phyloP scores from a whole-genome alignment of 2,113 vertebrate genomes.

The Rhea pennata region DNA sequence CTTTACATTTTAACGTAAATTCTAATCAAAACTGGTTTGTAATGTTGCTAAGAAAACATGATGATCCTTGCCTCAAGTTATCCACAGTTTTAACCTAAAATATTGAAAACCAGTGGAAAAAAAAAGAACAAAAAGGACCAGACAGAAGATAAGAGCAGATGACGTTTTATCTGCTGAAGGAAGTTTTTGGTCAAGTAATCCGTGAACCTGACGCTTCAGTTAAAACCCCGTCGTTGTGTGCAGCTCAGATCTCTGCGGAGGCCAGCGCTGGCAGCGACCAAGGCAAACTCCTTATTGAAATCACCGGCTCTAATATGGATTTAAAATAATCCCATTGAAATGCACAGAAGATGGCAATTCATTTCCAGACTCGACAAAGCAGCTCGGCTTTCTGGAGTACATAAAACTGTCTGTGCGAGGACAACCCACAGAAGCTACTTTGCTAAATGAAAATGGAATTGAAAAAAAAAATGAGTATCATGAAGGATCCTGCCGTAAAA shows the following conservation, averaged over 20 bases:
- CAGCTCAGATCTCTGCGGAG: accelerated
- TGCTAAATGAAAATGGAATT: constrained; percentile 37
- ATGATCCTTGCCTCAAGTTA: background rate
- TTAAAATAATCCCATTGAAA: background rate
- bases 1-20: background rate
- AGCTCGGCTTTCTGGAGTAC: background rate
- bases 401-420: constrained; percentile 7
- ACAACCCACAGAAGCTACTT: constrained; percentile 31
- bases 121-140: background rate
- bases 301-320: background rate
- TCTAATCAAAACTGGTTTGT: background rate
- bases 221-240: background rate
- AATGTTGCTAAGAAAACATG: background rate
- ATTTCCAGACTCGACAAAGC: background rate
- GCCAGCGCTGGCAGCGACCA: background rate
- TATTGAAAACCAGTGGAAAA: background rate
- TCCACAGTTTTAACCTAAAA: background rate
- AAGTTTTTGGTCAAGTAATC: background rate
- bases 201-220: background rate
- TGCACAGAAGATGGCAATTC: background rate
- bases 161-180: background rate
- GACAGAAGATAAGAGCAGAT: background rate
- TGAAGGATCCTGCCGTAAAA: constrained; percentile 50
- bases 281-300: background rate
- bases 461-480: background rate